Base-by-base conservation (phyloP, 1,140 invertebrate species). In the Steinernema khuongi region DNA sequence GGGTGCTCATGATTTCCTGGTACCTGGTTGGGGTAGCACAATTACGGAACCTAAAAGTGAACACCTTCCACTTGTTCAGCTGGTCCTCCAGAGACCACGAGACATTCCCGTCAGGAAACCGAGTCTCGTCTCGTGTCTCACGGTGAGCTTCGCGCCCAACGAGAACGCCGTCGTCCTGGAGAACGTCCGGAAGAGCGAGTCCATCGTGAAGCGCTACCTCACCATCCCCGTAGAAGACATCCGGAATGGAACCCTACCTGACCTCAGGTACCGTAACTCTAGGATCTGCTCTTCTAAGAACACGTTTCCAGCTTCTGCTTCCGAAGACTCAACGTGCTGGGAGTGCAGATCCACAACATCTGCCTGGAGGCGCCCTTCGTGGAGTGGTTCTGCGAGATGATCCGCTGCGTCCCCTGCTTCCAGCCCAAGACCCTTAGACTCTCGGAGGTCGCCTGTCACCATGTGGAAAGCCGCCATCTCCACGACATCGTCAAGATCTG, bases 161-260 rank as follows among this genome's bases (percentile, higher is more conserved):
- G 50, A 60, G 26, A 60, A 60, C 50, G 50, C 50, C 14, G 26
- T 60, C 19, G 50, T 60, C 19, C 19, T 60, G 22, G 50, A 60
- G 26, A 60, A 60, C 26, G 50, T 60, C 7, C 50, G 50, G 50
- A 60, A 60, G 26, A 60, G 50, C 50, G 50, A 60, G 50, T 7
- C 4, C 2, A 60, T 60, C 26, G 11, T 60, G 50, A 60, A 60
- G 50, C 14, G 19, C 14, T 17, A 22, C 26, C 22, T 60, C 26
- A 7, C 26, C 11, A 60, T 60, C 50, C 22, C 50, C 2, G 26
- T 60, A 22, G 50, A 60, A 14, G 22, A 17, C 50, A 4, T 60
- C 14, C 14, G 26, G 22, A 60, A 60, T 4, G 50, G 50, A 17
- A 2, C 4, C 4, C 22, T 60, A 2, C 50, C 50, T 60, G 50